These are phyloP conservation scores for Erinaceus europaeus DNA, from an alignment of 2,113 vertebrate species.

Conservation along the genomic window DNA sequence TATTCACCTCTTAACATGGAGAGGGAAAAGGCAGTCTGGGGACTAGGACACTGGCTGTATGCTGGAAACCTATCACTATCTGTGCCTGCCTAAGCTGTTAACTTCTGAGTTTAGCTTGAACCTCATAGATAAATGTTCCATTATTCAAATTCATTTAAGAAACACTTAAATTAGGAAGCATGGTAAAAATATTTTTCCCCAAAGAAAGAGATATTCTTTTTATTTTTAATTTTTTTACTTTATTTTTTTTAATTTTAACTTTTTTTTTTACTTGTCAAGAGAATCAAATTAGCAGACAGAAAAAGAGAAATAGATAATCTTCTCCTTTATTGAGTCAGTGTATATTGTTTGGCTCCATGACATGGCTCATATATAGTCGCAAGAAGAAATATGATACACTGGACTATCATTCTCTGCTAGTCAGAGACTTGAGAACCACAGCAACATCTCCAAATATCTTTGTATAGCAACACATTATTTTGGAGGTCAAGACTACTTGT, in stretches of 20 bases:
- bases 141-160: neutral
- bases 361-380: neutral
- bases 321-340: neutral
- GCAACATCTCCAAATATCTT: neutral
- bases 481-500: conserved; percentile 20
- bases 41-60: fast-evolving
- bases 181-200: too few relatives aligned
- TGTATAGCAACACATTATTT: conserved; percentile 30
- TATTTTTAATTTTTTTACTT: too few relatives aligned
- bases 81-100: neutral
- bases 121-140: neutral
- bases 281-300: neutral
- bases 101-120: neutral
- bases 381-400: neutral
- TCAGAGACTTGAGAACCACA: conserved; percentile 2
- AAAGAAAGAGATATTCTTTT: too few relatives aligned
- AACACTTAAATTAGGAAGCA: too few relatives aligned
- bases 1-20: fast-evolving
- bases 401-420: neutral
- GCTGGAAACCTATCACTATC: too few relatives aligned
- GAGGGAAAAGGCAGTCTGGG: fast-evolving
- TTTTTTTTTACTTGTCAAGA: neutral
- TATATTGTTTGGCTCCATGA: neutral
- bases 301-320: neutral
- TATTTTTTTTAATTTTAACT: too few relatives aligned